These are phyloP conservation scores for Austrofundulus limnaeus DNA, from an alignment of 2,113 vertebrate genomes.

Conservation along the genomic window DNA sequence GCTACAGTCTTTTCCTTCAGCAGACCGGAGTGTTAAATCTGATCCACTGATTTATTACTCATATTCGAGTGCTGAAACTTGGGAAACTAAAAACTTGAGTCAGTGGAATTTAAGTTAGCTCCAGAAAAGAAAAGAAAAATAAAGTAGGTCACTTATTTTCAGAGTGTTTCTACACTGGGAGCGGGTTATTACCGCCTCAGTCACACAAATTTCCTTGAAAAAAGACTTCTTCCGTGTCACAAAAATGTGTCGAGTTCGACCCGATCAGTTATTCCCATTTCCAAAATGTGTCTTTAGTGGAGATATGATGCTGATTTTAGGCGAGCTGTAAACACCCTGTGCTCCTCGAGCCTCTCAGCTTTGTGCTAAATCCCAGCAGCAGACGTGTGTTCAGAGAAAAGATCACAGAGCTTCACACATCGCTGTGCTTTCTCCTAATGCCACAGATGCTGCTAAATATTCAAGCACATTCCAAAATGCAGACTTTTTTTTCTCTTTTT, in stretches of 20 bases:
- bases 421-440: constrained; percentile 18
- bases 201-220: constrained; percentile 2
- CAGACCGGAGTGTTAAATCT: not conserved
- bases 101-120: constrained; percentile 23
- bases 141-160: constrained; percentile 38
- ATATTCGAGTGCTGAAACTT: not conserved
- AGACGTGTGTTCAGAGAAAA: constrained; percentile 39
- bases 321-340: constrained; percentile 38
- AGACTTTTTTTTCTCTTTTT: not conserved
- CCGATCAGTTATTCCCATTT: constrained; percentile 29
- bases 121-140: constrained; percentile 24
- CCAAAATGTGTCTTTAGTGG: constrained; percentile 19
- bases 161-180: constrained; percentile 1
- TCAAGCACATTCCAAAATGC: constrained; percentile 14
- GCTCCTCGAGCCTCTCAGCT: constrained; percentile 19
- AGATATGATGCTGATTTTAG: constrained; percentile 34
- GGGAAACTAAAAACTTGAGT: not conserved
- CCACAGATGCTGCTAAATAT: constrained; percentile 42
- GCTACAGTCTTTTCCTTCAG: too few species aligned
- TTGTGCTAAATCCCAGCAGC: constrained; percentile 33
- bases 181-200: constrained; percentile 6
- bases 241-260: not conserved
- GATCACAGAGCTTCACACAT: constrained; percentile 45
- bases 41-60: constrained; percentile 6
- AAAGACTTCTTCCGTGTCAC: not conserved